A percentile compares a stretch with the other conserved stretches of the same genome.
Evolutionary conservation across 2,888 invertebrate species (phyloP).

Genomic region (Scaptomyza tumidula): DNA sequence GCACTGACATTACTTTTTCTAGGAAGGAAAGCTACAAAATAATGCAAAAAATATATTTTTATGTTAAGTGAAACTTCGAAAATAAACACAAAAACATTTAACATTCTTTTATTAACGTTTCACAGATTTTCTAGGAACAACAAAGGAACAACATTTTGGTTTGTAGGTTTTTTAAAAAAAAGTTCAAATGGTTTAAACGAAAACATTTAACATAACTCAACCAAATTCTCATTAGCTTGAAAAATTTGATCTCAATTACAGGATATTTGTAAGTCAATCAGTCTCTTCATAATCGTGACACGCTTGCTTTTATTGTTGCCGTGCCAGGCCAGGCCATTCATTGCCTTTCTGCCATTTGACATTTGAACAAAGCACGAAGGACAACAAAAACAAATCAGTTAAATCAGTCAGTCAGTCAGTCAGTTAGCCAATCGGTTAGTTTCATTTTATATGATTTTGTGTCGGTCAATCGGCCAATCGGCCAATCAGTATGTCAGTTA

Average conservation of each 20-base stretch:
- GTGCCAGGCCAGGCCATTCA: constrained; percentile 52
- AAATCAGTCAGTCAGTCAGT: constrained; percentile 26
- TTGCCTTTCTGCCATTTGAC: constrained; percentile 64
- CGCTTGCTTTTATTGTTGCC: constrained; percentile 16
- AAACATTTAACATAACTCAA: too few relatives aligned
- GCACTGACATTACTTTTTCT: too few relatives aligned
- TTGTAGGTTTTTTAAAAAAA: too few relatives aligned
- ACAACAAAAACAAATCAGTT: constrained; percentile 43
- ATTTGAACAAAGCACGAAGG: constrained; percentile 42
- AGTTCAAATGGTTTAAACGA: too few relatives aligned
- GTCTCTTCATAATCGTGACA: neutral
- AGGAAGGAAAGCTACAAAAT: too few relatives aligned
- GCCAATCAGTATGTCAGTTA: constrained; percentile 35
- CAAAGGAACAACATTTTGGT: too few relatives aligned
- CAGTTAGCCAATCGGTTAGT: neutral
- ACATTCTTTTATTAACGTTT: too few relatives aligned
- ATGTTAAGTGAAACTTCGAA: too few relatives aligned
- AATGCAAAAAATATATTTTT: too few relatives aligned
- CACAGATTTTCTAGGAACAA: too few relatives aligned
- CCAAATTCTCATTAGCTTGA: neutral
- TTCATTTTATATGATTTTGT: neutral
- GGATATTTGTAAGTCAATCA: constrained; percentile 16
- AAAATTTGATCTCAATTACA: neutral
- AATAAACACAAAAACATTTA: too few relatives aligned
- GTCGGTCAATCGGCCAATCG: constrained; percentile 34